Base-by-base conservation (phyloP, 1,140 invertebrate genomes). In the Anastrepha ludens region DNA sequence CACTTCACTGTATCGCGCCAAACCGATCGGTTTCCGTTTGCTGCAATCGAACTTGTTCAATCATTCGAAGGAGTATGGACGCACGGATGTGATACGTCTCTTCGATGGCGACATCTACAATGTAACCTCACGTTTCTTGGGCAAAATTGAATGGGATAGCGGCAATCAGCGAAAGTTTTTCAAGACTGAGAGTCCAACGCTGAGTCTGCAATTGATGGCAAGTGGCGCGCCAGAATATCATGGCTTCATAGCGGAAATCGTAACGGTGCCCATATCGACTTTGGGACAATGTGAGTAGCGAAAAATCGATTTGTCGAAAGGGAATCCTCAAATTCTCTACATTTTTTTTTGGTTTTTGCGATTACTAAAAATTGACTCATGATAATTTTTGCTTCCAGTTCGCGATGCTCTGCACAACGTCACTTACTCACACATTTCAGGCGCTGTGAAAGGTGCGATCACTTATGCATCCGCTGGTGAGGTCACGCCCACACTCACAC, bases 201-300 rank as follows among this genome's bases (percentile, higher is more conserved):
- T 99, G 86, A 98, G 98, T 90, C 94, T 99, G 3, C 97, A 98
- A 92, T 93, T 99, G 13, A 98, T 99, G 91, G 98, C 98, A 0
- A 99, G 98, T 88, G 98, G 98, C 60, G 98, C 98, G 0, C 97
- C 97, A 67, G 96, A 96, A 47, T 94, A 95, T n/a, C 97, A 99
- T 93, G 99, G 99, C 86, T 99, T 99, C 92, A 97, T 99, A 89
- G 99, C 99, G 17, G 99, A 99, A 94, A 95, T 99, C 86, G 96
- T 99, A 0, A 99, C 98, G 0, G 93, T 99, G 39, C 99, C 99
- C 0, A 97, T 98, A 89, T 97, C 97, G 60, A 96, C 97, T 17
- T 96, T 98, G 91, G 97, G 97, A 90, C 96, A 98, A 90, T 97
- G 97, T 98, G 94, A 96, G 96, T 95, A 74, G 64, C 47, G 8